Evolutionary conservation across 2,888 invertebrate species (phyloP).

Genomic region (Drosophila mercatorum): DNA sequence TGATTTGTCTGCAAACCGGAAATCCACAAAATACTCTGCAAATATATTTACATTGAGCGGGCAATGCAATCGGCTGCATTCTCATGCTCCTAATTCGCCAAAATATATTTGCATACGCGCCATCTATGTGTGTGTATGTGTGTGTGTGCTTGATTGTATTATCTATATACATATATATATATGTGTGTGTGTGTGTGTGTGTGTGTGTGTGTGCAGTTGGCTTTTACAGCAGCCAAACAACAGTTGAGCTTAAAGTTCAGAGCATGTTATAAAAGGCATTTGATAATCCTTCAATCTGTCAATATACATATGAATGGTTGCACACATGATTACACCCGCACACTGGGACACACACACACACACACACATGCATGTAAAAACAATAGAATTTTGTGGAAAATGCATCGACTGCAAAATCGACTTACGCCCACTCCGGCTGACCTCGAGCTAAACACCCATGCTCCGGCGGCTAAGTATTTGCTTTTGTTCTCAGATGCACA

Average conservation of each 20-base stretch:
- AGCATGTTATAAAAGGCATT: slow-evolving; percentile 64
- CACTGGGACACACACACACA: background rate
- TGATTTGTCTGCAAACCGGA: slow-evolving; percentile 78
- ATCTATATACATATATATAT: background rate
- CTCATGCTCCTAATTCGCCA: slow-evolving; percentile 29
- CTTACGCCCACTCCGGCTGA: slow-evolving; percentile 28
- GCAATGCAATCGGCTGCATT: slow-evolving; percentile 17
- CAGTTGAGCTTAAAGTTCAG: slow-evolving; percentile 60
- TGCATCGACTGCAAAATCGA: slow-evolving; percentile 61
- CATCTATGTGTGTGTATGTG: slow-evolving; percentile 9
- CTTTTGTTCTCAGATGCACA: slow-evolving; percentile 57
- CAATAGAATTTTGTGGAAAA: slow-evolving; percentile 42
- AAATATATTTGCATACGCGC: slow-evolving; percentile 33
- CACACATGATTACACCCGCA: slow-evolving; percentile 52
- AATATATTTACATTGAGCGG: slow-evolving; percentile 67
- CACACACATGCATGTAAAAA: slow-evolving; percentile 9
- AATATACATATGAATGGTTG: slow-evolving; percentile 62
- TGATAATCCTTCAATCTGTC: slow-evolving; percentile 77
- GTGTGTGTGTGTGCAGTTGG: slow-evolving; percentile 19
- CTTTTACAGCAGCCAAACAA: slow-evolving; percentile 49
- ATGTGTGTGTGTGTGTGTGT: background rate
- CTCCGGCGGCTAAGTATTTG: slow-evolving; percentile 50
- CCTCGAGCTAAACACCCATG: slow-evolving; percentile 12
- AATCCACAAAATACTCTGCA: slow-evolving; percentile 73
- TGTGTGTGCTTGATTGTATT: background rate